Evolutionary conservation across 2,797 vertebrate genomes (phyloP).

Genomic region (Clarias pachynema): DNA sequence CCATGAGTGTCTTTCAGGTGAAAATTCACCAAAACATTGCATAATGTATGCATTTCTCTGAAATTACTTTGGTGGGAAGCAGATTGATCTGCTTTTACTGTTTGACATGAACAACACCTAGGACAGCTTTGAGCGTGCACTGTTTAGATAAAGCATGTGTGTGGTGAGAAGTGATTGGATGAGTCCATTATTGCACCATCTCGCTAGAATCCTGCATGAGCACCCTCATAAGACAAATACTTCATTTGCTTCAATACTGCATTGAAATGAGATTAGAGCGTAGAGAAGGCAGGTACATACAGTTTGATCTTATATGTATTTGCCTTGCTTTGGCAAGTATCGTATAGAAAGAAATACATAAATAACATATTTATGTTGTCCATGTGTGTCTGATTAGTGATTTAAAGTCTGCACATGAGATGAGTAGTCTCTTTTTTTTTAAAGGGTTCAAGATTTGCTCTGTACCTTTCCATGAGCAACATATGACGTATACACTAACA

Average conservation of each 20-base stretch:
- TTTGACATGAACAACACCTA: not conserved
- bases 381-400: conserved; percentile 58
- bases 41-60: conserved; percentile 20
- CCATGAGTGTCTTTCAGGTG: conserved; percentile 19
- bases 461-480: conserved; percentile 52
- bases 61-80: not conserved
- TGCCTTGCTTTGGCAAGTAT: conserved; percentile 49
- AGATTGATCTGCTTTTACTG: conserved; percentile 20
- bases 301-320: conserved; percentile 36
- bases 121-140: conserved; percentile 34
- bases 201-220: conserved; percentile 57
- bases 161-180: conserved; percentile 33
- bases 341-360: conserved; percentile 58
- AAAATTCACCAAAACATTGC: conserved; percentile 2
- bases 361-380: conserved; percentile 63
- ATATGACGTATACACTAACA: conserved; percentile 25
- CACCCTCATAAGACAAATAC: conserved; percentile 29
- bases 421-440: conserved; percentile 56
- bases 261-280: conserved; percentile 36
- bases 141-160: conserved; percentile 20
- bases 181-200: conserved; percentile 72
- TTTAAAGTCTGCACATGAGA: conserved; percentile 57
- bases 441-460: conserved; percentile 50
- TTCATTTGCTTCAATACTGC: conserved; percentile 28
- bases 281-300: conserved; percentile 21